Evolutionary conservation across 2,888 invertebrate genomes (phyloP).

Genomic region (Atrina japonica): DNA sequence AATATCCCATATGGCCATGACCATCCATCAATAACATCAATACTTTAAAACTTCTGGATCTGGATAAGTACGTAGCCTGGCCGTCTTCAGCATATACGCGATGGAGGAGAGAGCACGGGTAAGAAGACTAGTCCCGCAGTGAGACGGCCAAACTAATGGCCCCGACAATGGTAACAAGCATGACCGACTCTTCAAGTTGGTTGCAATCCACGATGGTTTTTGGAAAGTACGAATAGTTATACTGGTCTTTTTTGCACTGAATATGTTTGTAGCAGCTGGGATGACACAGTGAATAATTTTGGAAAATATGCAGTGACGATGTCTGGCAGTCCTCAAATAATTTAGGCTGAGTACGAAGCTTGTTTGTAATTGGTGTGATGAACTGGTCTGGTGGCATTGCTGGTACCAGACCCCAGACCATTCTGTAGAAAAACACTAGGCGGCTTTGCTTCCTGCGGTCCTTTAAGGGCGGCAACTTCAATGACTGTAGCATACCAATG

Average conservation of each 20-base stretch:
- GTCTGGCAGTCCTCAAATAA: background rate
- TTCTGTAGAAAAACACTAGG: slow-evolving; percentile 5
- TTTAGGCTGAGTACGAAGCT: background rate
- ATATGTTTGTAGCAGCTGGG: too few species aligned
- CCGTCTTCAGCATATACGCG: background rate
- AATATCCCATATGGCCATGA: too few species aligned
- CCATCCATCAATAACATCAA: too few species aligned
- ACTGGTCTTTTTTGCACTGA: too few species aligned
- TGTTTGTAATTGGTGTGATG: background rate
- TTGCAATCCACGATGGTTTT: background rate
- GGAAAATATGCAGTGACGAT: background rate
- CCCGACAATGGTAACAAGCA: background rate
- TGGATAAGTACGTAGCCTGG: slow-evolving; percentile 1
- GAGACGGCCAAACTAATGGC: background rate
- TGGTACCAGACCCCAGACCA: slow-evolving; percentile 12
- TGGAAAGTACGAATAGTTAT: background rate
- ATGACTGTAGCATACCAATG: background rate
- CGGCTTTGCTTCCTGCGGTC: background rate
- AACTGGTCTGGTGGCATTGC: slow-evolving; percentile 5
- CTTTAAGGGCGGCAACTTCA: slow-evolving; percentile 1
- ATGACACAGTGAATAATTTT: too few species aligned
- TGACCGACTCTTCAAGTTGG: background rate
- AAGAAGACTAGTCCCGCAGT: background rate
- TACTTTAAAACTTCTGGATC: too few species aligned
- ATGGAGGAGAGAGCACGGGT: background rate